phyloP scores from a whole-genome alignment of 2,888 invertebrate genomes.

The Papilio gigon region DNA sequence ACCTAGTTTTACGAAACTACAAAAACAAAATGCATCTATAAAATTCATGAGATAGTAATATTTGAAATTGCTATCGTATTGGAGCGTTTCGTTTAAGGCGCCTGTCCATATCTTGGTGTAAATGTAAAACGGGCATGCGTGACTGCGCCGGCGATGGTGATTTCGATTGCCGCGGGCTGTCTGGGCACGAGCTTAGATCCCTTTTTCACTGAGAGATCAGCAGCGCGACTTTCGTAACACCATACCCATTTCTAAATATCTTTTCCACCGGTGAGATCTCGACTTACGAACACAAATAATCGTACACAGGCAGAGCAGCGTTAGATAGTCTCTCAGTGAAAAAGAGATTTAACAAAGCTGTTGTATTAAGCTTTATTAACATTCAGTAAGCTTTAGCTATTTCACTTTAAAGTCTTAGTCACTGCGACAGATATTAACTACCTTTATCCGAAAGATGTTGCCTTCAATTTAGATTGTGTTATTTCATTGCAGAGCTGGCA shows the following conservation, averaged over 20 bases:
- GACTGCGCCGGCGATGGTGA: slow-evolving; percentile 59
- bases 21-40: slow-evolving; percentile 23
- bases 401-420: slow-evolving; percentile 9
- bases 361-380: slow-evolving; percentile 35
- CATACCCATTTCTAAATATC: background rate
- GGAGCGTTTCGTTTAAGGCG: slow-evolving; percentile 46
- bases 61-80: slow-evolving; percentile 43
- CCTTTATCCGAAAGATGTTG: background rate
- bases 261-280: background rate
- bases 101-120: slow-evolving; percentile 51
- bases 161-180: slow-evolving; percentile 56
- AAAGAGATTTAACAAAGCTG: slow-evolving; percentile 36
- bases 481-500: background rate
- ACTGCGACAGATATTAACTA: slow-evolving; percentile 18
- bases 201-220: background rate
- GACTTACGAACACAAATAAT: background rate
- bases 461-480: slow-evolving; percentile 1
- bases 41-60: slow-evolving; percentile 37
- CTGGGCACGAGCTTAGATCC: slow-evolving; percentile 52
- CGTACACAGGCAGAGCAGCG: background rate
- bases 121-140: slow-evolving; percentile 58
- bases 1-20: slow-evolving; percentile 13
- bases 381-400: slow-evolving; percentile 24
- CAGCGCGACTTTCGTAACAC: background rate
- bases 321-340: background rate